Conservation (phyloP, 2,797 vertebrate genomes). For the Lacerta bilineata region DNA sequence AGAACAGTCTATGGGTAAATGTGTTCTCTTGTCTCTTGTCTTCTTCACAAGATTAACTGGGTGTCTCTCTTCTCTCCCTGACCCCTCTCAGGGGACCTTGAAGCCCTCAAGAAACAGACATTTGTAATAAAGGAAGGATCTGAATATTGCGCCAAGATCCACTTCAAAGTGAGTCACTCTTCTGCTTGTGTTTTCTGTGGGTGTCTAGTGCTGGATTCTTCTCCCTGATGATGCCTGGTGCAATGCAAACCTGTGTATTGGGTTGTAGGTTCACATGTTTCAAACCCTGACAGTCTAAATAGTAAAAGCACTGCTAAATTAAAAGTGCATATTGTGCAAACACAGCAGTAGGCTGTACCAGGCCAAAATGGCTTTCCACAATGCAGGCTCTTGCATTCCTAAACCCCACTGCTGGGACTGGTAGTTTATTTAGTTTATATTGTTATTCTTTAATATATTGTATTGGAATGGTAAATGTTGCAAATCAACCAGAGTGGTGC, state of each 20-base stretch:
- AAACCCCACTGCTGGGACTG: background rate
- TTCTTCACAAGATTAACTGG: slow-evolving; percentile 28
- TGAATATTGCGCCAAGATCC: slow-evolving; percentile 84
- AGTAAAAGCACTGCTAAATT: background rate
- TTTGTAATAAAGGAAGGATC: slow-evolving; percentile 83
- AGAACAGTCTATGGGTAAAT: background rate
- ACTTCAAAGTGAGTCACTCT: slow-evolving; percentile 83
- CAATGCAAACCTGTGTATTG: background rate
- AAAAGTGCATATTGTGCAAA: background rate
- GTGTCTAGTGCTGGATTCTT: background rate
- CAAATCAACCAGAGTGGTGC: too few species aligned
- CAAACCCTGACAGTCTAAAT: background rate
- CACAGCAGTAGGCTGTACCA: background rate
- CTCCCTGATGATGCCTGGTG: background rate
- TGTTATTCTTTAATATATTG: background rate
- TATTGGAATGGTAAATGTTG: too few species aligned
- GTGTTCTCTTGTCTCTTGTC: background rate
- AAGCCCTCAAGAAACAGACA: slow-evolving; percentile 82
- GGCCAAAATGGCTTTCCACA: background rate
- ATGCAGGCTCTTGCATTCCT: background rate
- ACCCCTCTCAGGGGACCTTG: slow-evolving; percentile 77
- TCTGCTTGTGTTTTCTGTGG: slow-evolving; percentile 31
- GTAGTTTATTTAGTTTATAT: background rate
- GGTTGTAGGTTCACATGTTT: background rate
- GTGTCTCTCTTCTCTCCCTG: too few species aligned